Evolutionary conservation across 2,888 invertebrate species (phyloP), one percentile per base, ranked within the genome.

Genomic region (Proisotoma minuta): DNA sequence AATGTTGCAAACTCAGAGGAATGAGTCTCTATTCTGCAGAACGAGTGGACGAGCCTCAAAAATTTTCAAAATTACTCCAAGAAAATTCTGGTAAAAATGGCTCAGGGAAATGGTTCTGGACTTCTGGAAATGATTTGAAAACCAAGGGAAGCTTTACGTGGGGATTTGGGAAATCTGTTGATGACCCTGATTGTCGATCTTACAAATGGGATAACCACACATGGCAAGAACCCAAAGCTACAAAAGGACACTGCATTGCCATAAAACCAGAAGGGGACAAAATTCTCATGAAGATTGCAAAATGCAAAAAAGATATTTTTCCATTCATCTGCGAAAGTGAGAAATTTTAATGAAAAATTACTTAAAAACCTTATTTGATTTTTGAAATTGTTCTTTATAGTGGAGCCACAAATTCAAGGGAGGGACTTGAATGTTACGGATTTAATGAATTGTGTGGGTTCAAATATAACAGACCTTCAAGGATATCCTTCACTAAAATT

Each of bases 251-350:
- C 3, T 49, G 49, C 15, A 24, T 49, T 15, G 49, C 23, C 3
- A 23, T 23, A 8, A 49, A 49, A 24, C 23, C 49, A 15, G 49
- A 49, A 24, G 49, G 24, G 5, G 23, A 49, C 3, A 20, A 24
- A 22, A 49, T 49, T 49, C 8, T 49, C 3, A 49, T 49, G 23
- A 49, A 49, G 15, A 20, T 15, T 22, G 49, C 23, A 8, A 5
- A 24, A 8, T 49, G 49, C 15, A 24, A 49, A 4, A 22, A 22
- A 20, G 49, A 49, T 5, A 5, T 24, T 3, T 24, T 22, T 22
- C 49, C 49, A 3, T 49, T 49, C 23, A 49, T 49, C 4, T 49
- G 49, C 15, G 49, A 49, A 49, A 49, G 49, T 49, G 23, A 49
- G 22, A 3, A 18, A 10, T 5, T 47, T 47, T 5, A 10, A n/a